Evolutionary conservation across 2,113 vertebrate genomes (phyloP).

Genomic region (Ceyx cyanopectus): DNA sequence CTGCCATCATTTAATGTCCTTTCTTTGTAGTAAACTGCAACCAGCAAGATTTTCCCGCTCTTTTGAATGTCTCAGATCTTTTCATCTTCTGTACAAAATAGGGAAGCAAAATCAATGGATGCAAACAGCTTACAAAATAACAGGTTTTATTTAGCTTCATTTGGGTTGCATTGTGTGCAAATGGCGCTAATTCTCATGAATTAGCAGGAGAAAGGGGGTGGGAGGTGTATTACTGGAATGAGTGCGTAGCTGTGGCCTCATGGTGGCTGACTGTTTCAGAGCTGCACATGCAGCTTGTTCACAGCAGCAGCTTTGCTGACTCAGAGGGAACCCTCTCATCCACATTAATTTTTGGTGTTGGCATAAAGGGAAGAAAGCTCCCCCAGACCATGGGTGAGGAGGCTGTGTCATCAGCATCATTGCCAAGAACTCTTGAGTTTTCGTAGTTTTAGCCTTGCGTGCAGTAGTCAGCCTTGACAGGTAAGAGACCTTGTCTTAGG

Average conservation of each 20-base stretch:
- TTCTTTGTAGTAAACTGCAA: neutral
- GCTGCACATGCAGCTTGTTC: neutral
- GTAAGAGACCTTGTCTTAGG: neutral
- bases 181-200: neutral
- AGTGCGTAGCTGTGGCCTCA: neutral
- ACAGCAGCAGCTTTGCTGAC: constrained; percentile 30
- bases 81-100: neutral
- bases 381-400: neutral
- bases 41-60: neutral
- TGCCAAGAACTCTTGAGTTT: neutral
- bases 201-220: neutral
- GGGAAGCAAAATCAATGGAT: neutral
- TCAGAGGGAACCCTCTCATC: constrained; percentile 45
- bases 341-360: neutral
- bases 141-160: neutral
- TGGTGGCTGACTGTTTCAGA: neutral
- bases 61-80: neutral
- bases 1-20: neutral
- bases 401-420: neutral
- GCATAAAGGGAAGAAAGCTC: neutral
- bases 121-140: neutral
- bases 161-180: neutral
- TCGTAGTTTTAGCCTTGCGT: neutral
- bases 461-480: neutral
- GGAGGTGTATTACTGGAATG: neutral